These are phyloP conservation scores for Lampris megalopsis DNA, from an alignment of 2,113 vertebrate species.

Conservation along the genomic window DNA sequence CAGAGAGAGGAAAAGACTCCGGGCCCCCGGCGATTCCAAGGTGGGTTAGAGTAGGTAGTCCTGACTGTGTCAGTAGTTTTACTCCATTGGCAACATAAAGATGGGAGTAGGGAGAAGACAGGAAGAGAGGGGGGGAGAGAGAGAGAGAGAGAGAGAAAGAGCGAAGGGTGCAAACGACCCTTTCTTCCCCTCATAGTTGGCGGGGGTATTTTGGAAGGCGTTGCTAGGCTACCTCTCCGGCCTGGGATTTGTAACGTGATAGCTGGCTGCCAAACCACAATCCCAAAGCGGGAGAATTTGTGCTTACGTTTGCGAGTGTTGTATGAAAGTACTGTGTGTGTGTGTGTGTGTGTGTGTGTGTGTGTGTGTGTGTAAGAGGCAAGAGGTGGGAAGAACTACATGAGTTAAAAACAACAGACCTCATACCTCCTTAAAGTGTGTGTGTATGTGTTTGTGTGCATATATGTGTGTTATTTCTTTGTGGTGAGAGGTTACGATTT, in stretches of 20 bases:
- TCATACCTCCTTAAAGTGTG: conserved; percentile 20
- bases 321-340: conserved; percentile 74
- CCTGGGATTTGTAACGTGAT: conserved; percentile 84
- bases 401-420: conserved; percentile 21
- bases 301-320: conserved; percentile 80
- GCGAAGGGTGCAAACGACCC: conserved; percentile 74
- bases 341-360: conserved; percentile 35
- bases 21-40: conserved; percentile 63
- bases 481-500: conserved; percentile 1
- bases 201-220: conserved; percentile 84
- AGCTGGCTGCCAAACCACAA: conserved; percentile 80
- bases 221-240: conserved; percentile 80
- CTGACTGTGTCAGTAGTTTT: conserved; percentile 80
- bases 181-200: conserved; percentile 72
- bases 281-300: conserved; percentile 79
- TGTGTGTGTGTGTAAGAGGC: conserved; percentile 19
- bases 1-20: conserved; percentile 37
- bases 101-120: conserved; percentile 53
- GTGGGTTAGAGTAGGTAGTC: conserved; percentile 82
- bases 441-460: conserved; percentile 16
- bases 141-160: conserved; percentile 16
- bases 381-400: conserved; percentile 27
- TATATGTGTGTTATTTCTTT: neutral
- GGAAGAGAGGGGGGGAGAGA: neutral
- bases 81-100: conserved; percentile 77